Evolutionary conservation across 2,797 vertebrate genomes (phyloP), one percentile per base, ranked within the genome.

Genomic region (Brachyrhaphis roseni): DNA sequence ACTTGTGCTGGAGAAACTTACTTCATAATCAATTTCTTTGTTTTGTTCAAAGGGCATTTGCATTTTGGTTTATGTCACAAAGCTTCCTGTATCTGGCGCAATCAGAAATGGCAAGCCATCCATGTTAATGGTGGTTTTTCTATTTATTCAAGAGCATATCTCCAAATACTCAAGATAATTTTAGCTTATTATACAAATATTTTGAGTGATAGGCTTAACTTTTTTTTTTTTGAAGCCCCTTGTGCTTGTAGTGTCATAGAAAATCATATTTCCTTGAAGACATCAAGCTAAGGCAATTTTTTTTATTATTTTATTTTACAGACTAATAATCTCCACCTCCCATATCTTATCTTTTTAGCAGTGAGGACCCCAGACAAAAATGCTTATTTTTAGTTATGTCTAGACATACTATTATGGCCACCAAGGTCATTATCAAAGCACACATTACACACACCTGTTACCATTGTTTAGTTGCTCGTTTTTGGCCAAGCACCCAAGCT

Each of bases 21-120:
- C 94, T 95, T 95, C 95, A 96, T 96, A 96, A 97, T 97, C 96
- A 97, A 95, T 96, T 91, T 95, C 95, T 96, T 97, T 97, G 96
- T 97, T 96, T 96, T 95, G 94, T 90, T 95, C 92, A 94, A 95
- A 96, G 95, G 95, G 89, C 94, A 96, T 96, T 96, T 95, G 95
- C 94, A 95, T 96, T 94, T 94, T 93, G 93, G 95, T 95, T 95
- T 94, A 91, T 93, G 91, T 93, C 94, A 93, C 93, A 91, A 93
- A 90, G 94, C 94, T 92, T 94, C 91, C 86, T 93, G 94, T 95
- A 94, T 95, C 95, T 95, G 91, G 90, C 86, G 94, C 95, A 96
- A 96, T 96, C 96, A 96, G 92, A 94, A 92, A 95, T 92, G 91
- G 92, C 94, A 95, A 95, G 93, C 93, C 88, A 91, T 93, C 95